Conservation (phyloP, 2,113 vertebrate genomes). For the Onychorhynchus coronatus region DNA sequence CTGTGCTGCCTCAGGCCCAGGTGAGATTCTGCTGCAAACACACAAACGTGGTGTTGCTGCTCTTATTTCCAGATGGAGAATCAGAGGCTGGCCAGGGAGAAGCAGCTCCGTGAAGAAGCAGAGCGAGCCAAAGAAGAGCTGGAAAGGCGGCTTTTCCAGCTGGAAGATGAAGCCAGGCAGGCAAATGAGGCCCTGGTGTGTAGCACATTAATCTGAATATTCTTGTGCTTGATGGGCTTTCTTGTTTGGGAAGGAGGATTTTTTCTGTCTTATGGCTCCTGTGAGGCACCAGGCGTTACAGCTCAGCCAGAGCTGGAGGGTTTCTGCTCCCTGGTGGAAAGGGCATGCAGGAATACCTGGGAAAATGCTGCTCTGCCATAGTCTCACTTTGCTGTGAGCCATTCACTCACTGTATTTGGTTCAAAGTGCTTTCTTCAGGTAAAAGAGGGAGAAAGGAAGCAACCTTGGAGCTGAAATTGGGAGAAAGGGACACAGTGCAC, state of each 20-base stretch:
- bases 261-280: background rate
- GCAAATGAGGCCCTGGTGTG: constrained; percentile 88
- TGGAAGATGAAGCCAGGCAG: constrained; percentile 89
- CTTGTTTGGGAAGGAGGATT: background rate
- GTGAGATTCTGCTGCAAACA: background rate
- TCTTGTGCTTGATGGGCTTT: background rate
- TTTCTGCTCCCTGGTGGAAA: background rate
- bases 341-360: background rate
- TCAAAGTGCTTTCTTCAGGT: background rate
- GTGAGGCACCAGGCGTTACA: background rate
- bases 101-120: constrained; percentile 90
- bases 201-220: background rate
- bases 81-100: constrained; percentile 87
- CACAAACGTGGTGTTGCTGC: background rate
- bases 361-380: background rate
- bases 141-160: constrained; percentile 87
- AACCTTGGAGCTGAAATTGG: background rate
- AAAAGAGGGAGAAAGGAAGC: background rate
- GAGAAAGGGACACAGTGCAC: background rate
- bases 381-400: background rate
- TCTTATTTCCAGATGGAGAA: constrained; percentile 81
- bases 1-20: background rate
- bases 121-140: constrained; percentile 89
- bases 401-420: background rate
- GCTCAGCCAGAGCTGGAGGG: background rate